Base-by-base conservation (phyloP, 2,888 invertebrate genomes). In the Andricus curvator region DNA sequence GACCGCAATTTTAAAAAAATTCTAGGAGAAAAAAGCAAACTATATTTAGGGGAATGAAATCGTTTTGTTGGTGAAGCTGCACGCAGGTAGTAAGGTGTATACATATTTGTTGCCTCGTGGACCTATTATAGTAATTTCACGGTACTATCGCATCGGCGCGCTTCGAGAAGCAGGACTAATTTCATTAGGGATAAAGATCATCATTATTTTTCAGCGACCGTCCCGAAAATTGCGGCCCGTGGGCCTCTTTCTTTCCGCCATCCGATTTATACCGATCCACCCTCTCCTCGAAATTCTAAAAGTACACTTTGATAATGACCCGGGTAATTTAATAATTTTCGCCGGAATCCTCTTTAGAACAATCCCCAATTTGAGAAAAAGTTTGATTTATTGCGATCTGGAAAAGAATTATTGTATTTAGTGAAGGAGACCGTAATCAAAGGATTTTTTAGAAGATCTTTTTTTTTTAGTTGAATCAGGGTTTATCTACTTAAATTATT, bases 101-200 rank as follows among this genome's bases (percentile, higher is more conserved):
- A 79, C 84, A 84, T 81, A 83, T 84, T 77, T 68, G 77, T 68
- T 80, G 84, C 85, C 85, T 85, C 84, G 83, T 87, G 85, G 86
- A 85, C 88, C 90, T 88, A 92, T 92, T 92, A 92, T 90, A 90
- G 91, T 91, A 92, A 92, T 92, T 92, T 91, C 87, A 90, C 88
- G 91, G 90, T 90, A 89, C 90, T 90, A 90, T 90, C 89, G 89
- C 90, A 90, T 90, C 89, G 89, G 86, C 86, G 89, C 86, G 89
- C 87, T 88, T 85, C 88, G 85, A 85, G 85, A 84, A 89, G 88
- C 88, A 88, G 87, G 87, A 88, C 92, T 92, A 92, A 92, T 92
- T 92, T 92, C 92, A 92, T 92, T 92, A 92, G 91, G 90, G 92
- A 92, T 92, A 92, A 92, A 92, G 91, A 92, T 92, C 90, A 90